phyloP scores from a whole-genome alignment of 1,140 invertebrate genomes.

The Venustaconcha ellipsiformis region DNA sequence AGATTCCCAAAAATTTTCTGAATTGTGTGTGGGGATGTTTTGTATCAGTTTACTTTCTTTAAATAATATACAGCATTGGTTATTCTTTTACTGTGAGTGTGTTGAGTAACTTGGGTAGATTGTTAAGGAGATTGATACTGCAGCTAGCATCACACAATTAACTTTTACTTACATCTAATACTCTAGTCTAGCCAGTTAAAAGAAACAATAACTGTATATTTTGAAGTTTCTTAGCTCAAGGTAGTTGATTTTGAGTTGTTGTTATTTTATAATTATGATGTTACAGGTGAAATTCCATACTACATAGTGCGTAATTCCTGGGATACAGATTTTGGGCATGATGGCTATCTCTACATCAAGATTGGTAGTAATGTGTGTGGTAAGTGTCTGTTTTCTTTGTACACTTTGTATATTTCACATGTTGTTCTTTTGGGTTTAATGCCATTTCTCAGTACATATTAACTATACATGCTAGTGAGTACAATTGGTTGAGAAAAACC shows the following conservation, averaged over 20 bases:
- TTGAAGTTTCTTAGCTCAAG: not conserved
- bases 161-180: not conserved
- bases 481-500: too few relatives aligned
- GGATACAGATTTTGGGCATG: conserved; percentile 81
- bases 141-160: not conserved
- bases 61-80: too few relatives aligned
- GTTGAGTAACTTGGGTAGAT: too few relatives aligned
- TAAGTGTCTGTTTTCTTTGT: conserved; percentile 41
- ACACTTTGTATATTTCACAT: too few relatives aligned
- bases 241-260: not conserved
- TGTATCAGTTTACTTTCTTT: too few relatives aligned
- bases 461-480: too few relatives aligned
- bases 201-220: not conserved
- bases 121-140: too few relatives aligned
- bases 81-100: too few relatives aligned
- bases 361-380: conserved; percentile 86
- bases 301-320: conserved; percentile 91
- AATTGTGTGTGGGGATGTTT: too few relatives aligned
- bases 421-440: too few relatives aligned
- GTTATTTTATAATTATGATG: conserved; percentile 13
- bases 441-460: too few relatives aligned
- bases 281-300: conserved; percentile 76
- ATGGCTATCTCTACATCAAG: conserved; percentile 84
- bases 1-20: too few relatives aligned
- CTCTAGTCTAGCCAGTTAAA: not conserved